Evolutionary conservation across 2,797 vertebrate species (phyloP).

Genomic region (Cheirogaleus major): DNA sequence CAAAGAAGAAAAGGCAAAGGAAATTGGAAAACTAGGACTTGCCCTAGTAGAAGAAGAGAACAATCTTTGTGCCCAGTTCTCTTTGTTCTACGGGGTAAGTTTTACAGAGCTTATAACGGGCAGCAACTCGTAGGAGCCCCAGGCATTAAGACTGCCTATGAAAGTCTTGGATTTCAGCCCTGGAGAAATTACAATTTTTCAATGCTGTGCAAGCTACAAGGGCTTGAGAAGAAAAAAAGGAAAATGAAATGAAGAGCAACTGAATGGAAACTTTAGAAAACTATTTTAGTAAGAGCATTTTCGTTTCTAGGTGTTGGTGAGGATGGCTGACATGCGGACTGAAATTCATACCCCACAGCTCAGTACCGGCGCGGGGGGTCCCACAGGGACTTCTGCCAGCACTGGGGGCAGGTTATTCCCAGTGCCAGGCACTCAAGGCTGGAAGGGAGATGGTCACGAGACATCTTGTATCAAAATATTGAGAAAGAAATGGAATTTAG

Average conservation of each 20-base stretch:
- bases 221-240: constrained; percentile 36
- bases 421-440: not conserved
- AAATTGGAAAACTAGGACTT: constrained; percentile 72
- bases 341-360: not conserved
- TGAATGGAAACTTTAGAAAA: constrained; percentile 57
- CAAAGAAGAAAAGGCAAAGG: constrained; percentile 80
- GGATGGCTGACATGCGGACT: too few species aligned
- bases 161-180: constrained; percentile 80
- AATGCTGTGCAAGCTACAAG: constrained; percentile 65
- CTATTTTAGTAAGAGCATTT: not conserved
- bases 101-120: constrained; percentile 75
- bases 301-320: not conserved
- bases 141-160: constrained; percentile 70
- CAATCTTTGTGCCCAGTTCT: constrained; percentile 71
- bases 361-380: rapidly evolving
- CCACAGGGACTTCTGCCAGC: not conserved
- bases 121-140: constrained; percentile 76
- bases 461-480: rapidly evolving
- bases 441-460: not conserved
- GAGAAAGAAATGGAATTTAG: not conserved
- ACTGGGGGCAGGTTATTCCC: not conserved
- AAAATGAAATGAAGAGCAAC: constrained; percentile 60
- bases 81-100: constrained; percentile 76
- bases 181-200: constrained; percentile 78
- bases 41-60: constrained; percentile 47